Conservation (phyloP, 2,888 invertebrate genomes). For the Andrena dorsata region DNA sequence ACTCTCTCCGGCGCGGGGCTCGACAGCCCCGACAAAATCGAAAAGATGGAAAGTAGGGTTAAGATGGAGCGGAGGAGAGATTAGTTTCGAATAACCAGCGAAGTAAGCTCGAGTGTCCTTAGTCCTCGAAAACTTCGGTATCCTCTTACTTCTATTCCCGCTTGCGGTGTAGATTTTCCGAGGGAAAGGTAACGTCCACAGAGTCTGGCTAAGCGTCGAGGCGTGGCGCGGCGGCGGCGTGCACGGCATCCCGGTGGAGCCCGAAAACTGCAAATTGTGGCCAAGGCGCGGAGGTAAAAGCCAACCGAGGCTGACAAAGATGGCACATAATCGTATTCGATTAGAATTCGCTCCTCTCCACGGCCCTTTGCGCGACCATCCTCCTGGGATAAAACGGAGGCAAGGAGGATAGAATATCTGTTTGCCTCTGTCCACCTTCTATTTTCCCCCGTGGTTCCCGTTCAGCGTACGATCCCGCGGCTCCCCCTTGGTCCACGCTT, state of each 20-base stretch:
- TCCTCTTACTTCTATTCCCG: slow-evolving; percentile 7
- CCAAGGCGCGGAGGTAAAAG: background rate
- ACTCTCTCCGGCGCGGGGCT: slow-evolving; percentile 35
- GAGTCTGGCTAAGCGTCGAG: background rate
- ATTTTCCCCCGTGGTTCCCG: slow-evolving; percentile 11
- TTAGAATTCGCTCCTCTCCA: slow-evolving; percentile 80
- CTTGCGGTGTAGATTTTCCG: slow-evolving; percentile 12
- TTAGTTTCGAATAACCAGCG: slow-evolving; percentile 58
- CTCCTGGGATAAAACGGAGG: background rate
- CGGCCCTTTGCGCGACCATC: slow-evolving; percentile 69
- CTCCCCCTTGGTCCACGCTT: slow-evolving; percentile 48
- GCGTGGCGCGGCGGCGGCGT: background rate
- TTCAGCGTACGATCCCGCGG: slow-evolving; percentile 51
- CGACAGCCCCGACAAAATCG: slow-evolving; percentile 65
- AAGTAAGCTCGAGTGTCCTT: slow-evolving; percentile 45
- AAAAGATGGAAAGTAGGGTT: slow-evolving; percentile 61
- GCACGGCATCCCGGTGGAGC: background rate
- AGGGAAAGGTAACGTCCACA: slow-evolving; percentile 22
- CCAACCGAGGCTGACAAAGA: slow-evolving; percentile 72
- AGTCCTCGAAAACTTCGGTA: slow-evolving; percentile 27
- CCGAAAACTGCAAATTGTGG: background rate
- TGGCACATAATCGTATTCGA: slow-evolving; percentile 82
- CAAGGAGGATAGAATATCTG: background rate
- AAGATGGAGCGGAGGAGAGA: slow-evolving; percentile 50
- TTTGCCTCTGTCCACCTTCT: slow-evolving; percentile 64